Conservation (phyloP, 1,140 invertebrate genomes). For the Agrypnia vestita region DNA sequence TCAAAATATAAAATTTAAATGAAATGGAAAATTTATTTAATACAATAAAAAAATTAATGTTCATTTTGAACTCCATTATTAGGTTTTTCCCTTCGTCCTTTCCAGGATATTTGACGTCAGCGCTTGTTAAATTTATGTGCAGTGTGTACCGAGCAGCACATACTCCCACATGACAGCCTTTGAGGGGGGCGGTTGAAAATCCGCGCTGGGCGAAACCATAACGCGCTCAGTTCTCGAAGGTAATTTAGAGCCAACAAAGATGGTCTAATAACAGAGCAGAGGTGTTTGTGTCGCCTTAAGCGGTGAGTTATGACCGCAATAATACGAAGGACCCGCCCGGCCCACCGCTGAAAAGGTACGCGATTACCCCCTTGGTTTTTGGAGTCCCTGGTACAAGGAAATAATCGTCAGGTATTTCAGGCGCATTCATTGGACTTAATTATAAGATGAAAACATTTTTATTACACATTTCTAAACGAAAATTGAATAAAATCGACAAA, state of each 20-base stretch:
- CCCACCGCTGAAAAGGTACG: conserved; percentile 3
- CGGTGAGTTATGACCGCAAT: conserved; percentile 57
- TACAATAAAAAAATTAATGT: no score
- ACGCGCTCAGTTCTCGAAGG: conserved; percentile 31
- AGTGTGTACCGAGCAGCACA: no score
- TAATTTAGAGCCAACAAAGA: conserved; percentile 53
- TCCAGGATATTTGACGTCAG: neutral
- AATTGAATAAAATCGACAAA: no score
- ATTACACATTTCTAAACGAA: neutral
- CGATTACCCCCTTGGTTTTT: neutral
- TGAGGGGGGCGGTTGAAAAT: no score
- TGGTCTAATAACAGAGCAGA: conserved; percentile 54
- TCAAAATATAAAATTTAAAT: no score
- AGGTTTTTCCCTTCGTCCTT: no score
- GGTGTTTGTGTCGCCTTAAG: conserved; percentile 48
- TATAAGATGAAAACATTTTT: conserved; percentile 1
- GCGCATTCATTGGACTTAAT: neutral
- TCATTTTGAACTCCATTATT: no score
- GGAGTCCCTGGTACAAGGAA: conserved; percentile 1
- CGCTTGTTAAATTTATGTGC: conserved; percentile 28
- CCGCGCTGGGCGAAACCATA: neutral
- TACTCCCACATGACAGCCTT: neutral
- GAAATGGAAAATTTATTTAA: no score
- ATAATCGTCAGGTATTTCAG: conserved; percentile 14
- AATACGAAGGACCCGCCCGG: conserved; percentile 50